Evolutionary conservation across 2,888 invertebrate genomes (phyloP).

Genomic region (Drosophila recens): DNA sequence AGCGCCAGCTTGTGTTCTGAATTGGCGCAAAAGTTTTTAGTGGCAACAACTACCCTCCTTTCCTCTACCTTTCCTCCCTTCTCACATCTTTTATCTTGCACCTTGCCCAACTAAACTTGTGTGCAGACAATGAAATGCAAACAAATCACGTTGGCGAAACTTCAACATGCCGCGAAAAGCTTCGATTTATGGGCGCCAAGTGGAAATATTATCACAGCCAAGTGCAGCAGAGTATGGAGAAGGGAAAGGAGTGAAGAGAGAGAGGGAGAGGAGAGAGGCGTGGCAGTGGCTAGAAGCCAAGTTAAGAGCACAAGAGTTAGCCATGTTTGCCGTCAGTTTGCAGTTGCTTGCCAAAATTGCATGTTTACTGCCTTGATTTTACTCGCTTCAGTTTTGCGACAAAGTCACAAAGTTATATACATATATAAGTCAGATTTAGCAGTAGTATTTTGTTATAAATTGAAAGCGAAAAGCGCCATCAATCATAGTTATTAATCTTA

Average conservation of each 20-base stretch:
- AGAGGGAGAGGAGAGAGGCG: not conserved
- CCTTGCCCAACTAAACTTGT: slow-evolving; percentile 25
- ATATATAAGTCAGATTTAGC: not conserved
- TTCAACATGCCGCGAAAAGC: slow-evolving; percentile 60
- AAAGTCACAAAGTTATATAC: not conserved
- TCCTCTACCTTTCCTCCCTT: not conserved
- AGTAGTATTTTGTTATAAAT: not conserved
- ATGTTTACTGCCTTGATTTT: slow-evolving; percentile 39
- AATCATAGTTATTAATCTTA: not conserved
- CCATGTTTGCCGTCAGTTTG: slow-evolving; percentile 9
- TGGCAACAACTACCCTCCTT: not conserved
- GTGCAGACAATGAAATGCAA: slow-evolving; percentile 69
- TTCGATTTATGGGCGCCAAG: slow-evolving; percentile 74
- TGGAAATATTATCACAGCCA: slow-evolving; percentile 71
- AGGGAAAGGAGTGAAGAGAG: not conserved
- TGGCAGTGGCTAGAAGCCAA: slow-evolving; percentile 14
- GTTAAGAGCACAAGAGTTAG: slow-evolving; percentile 2
- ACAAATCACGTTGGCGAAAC: slow-evolving; percentile 62
- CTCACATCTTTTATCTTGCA: not conserved
- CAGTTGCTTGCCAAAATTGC: slow-evolving; percentile 28
- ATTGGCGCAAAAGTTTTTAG: slow-evolving; percentile 39
- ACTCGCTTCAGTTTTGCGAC: not conserved
- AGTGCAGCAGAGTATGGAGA: not conserved
- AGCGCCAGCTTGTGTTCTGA: slow-evolving; percentile 41
- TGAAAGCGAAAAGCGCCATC: not conserved